Base-by-base conservation (phyloP, 1,140 invertebrate genomes). In the Drosophila ercepeae region DNA sequence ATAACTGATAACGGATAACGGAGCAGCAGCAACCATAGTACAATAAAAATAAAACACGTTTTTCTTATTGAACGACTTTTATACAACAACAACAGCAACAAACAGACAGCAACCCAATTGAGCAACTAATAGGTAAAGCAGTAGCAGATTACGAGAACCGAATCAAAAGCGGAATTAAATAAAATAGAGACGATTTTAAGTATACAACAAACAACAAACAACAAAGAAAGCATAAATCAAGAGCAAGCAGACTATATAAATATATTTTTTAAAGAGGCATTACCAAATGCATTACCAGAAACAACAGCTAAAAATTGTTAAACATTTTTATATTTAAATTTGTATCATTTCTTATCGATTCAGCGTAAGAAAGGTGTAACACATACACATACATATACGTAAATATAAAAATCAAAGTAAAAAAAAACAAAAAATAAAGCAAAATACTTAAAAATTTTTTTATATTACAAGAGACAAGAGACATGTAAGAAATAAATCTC, bases 381-480 rank as follows among this genome's bases (percentile, higher is more conserved):
- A 73, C 55, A 64, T 51, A 61, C 55, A 75, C 51, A 73, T 55
- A 73, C 55, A 64, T 51, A 61, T 52, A 75, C 51, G 70, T 55
- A 51, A 68, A 50, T 44, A 23, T 19, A 58, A 39, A 70, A 57
- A 39, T 54, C 42, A 9, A 27, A 69, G n/a, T 18, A 18, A 42
- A 42, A 41, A 13, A 16, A 60, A 58, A 36, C 14, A 19, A 76
- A 73, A 57, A 82, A 63, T 39, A 70, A 49, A 79, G 44, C 44
- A 63, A 32, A 64, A 74, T 49, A 79, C 46, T 41, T 48, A 54
- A 52, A 75, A 60, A 59, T 41, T 65, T 81, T 83, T 86, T 88
- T 88, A 88, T 88, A 89, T 89, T 89, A 89, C 84, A 89, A 89
- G 84, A 88, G 77, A 81, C 81, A 86, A 69, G 45, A 65, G 45